These are phyloP conservation scores for Aurelia sp. DNA, from an alignment of 30 jellyfish, hydroid and myxozoan species.

Conservation along the genomic window DNA sequence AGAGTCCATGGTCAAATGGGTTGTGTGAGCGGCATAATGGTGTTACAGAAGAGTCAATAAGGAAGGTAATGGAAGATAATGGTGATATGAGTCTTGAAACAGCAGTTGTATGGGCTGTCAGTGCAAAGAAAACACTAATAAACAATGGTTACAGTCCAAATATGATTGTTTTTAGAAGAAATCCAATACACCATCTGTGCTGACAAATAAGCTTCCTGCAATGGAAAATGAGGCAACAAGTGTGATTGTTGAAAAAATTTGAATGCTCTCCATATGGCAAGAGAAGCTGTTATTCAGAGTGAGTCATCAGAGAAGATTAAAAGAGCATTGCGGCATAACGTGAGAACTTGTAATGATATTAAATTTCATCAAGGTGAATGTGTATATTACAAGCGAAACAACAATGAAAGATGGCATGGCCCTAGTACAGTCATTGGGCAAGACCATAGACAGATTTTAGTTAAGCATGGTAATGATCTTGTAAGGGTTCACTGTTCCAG, in stretches of 20 bases:
- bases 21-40: slow-evolving; percentile 26
- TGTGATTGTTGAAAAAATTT: too few relatives aligned
- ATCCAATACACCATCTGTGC: too few relatives aligned
- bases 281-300: too few relatives aligned
- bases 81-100: slow-evolving; percentile 1
- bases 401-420: background rate
- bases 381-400: background rate
- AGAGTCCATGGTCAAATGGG: slow-evolving; percentile 58
- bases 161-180: too few relatives aligned
- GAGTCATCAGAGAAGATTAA: background rate
- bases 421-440: background rate
- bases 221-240: too few relatives aligned
- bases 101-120: slow-evolving; percentile 17
- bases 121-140: too few relatives aligned
- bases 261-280: too few relatives aligned
- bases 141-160: too few relatives aligned
- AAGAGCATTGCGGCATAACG: background rate
- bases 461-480: slow-evolving; percentile 31
- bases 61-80: background rate
- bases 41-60: background rate
- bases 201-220: too few relatives aligned
- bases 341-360: background rate
- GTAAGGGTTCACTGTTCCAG: slow-evolving; percentile 16
- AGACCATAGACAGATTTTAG: slow-evolving; percentile 1
- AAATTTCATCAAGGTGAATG: background rate